These are phyloP conservation scores for Ataeniobius toweri DNA, from an alignment of 2,797 vertebrate genomes.

Conservation along the genomic window DNA sequence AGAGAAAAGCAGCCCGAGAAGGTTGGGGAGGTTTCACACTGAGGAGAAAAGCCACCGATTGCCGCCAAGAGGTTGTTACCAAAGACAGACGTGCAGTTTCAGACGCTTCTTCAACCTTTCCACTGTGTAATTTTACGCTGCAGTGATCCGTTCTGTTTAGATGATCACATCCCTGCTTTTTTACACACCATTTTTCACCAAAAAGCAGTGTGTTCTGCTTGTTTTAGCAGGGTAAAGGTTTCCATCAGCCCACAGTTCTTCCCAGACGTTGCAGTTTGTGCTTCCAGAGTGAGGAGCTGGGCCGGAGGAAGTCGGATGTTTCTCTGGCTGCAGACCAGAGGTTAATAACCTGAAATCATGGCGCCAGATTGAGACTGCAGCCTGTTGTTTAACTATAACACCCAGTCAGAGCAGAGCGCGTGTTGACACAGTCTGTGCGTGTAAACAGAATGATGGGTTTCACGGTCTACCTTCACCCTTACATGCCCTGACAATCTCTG, in stretches of 20 bases:
- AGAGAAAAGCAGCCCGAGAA: background rate
- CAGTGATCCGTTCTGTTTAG: no score
- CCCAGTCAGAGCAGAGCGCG: background rate
- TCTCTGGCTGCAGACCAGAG: slow-evolving; percentile 45
- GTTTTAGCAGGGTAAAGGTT: background rate
- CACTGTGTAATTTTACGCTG: no score
- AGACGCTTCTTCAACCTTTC: no score
- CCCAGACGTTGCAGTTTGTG: slow-evolving; percentile 14
- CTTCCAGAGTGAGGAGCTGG: slow-evolving; percentile 39
- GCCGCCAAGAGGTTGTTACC: no score
- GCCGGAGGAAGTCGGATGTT: slow-evolving; percentile 67
- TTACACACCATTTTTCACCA: no score
- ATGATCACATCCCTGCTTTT: no score
- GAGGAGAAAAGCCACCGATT: background rate
- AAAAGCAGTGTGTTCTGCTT: no score
- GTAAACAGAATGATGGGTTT: background rate
- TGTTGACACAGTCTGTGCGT: background rate
- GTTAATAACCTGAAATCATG: slow-evolving; percentile 53
- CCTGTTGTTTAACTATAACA: no score
- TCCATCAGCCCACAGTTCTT: no score
- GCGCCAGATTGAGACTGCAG: background rate
- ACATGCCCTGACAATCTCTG: background rate
- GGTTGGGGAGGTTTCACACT: background rate
- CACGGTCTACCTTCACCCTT: background rate
- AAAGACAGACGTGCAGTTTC: no score